These are phyloP conservation scores for Ceyx cyanopectus DNA, from an alignment of 2,113 vertebrate genomes.

Conservation along the genomic window DNA sequence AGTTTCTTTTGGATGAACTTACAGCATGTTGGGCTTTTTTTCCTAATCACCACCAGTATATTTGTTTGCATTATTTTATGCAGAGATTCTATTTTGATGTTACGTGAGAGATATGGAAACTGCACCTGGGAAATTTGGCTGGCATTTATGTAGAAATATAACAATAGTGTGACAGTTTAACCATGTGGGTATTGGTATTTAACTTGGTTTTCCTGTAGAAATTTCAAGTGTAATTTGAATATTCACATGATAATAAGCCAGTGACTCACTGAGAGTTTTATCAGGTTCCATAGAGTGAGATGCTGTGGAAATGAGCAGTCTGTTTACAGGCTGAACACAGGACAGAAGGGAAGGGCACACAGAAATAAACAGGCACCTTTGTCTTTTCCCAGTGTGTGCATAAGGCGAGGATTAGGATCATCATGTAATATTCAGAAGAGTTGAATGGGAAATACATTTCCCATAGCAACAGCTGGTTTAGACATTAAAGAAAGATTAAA, in stretches of 20 bases:
- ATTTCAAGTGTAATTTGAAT: slow-evolving; percentile 2
- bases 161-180: slow-evolving; percentile 50
- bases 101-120: slow-evolving; percentile 12
- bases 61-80: slow-evolving; percentile 42
- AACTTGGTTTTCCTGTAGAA: neutral
- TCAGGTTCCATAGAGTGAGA: neutral
- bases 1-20: slow-evolving; percentile 74
- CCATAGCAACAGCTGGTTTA: slow-evolving; percentile 68
- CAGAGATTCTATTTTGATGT: slow-evolving; percentile 18
- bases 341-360: neutral
- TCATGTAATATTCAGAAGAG: slow-evolving; percentile 62
- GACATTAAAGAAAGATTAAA: slow-evolving; percentile 55
- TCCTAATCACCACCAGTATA: neutral
- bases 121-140: slow-evolving; percentile 61
- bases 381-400: neutral
- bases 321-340: neutral
- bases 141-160: neutral
- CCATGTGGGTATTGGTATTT: slow-evolving; percentile 12
- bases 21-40: neutral
- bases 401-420: slow-evolving; percentile 35
- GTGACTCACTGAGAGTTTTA: neutral
- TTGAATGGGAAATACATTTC: slow-evolving; percentile 46
- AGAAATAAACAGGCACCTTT: neutral
- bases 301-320: neutral
- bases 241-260: neutral